These are phyloP conservation scores for Didymodactylos carnosus DNA, from an alignment of 2,888 invertebrate genomes.

Conservation along the genomic window DNA sequence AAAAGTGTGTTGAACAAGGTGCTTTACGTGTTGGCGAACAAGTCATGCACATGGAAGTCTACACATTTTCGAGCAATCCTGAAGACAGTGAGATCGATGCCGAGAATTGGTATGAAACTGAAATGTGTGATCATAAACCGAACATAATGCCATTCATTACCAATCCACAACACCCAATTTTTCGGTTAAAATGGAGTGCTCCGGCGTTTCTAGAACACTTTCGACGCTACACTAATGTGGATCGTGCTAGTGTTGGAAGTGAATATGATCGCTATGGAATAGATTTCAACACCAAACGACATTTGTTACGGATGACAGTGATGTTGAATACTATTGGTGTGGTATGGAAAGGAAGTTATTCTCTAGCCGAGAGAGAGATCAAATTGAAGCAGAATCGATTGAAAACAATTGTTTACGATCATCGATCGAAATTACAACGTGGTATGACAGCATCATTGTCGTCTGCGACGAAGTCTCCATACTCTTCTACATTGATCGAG, in stretches of 20 bases:
- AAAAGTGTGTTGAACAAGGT: background rate
- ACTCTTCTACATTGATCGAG: background rate
- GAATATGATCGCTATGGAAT: background rate
- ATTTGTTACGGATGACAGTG: background rate
- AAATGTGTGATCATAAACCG: background rate
- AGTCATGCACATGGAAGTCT: background rate
- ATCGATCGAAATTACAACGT: background rate
- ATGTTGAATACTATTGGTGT: background rate
- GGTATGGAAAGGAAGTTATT: background rate
- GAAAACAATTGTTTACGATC: background rate
- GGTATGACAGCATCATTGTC: background rate
- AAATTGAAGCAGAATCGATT: background rate
- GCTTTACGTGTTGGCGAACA: background rate
- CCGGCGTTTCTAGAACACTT: background rate
- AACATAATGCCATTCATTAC: background rate
- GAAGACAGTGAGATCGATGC: background rate
- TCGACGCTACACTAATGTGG: background rate
- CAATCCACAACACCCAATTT: background rate
- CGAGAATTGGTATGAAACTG: background rate
- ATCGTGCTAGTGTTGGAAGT: background rate
- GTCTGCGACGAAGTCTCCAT: background rate
- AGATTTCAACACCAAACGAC: background rate
- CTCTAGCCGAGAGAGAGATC: background rate
- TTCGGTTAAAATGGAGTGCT: background rate
- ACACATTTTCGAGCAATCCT: background rate